Base-by-base conservation (phyloP, 2,797 vertebrate species). In the Myotis daubentonii region DNA sequence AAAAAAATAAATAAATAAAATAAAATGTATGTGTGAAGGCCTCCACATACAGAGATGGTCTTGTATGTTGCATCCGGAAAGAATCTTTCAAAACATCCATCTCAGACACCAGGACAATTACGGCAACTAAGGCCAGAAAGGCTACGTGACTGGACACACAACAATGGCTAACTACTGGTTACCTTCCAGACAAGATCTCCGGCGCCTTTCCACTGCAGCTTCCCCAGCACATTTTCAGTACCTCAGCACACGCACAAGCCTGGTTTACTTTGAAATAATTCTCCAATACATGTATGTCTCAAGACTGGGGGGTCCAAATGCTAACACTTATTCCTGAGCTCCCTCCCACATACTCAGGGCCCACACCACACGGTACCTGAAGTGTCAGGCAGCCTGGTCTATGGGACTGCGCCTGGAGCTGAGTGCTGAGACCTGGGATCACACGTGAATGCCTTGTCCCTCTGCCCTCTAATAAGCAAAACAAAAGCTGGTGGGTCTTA, bases 251-350 rank as follows among this genome's bases (percentile, higher is more conserved):
- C 6, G 47, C 68, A 93, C 8, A 55, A 89, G 87, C 41, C 25
- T 86, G 3, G 22, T 66, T 82, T 66, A 72, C 49, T 76, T 95
- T 57, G 62, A 97, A 86, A 55, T 81, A 68, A 49, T n/a, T 74
- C 68, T 81, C 51, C 25, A 15, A 47, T n/a, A 30, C 4, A 10
- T 15, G 41, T 51, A 60, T 49, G 55, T 57, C 51, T 62, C 51
- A 94, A 72, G 30, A 72, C n/a, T 11, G 62, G 36, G 78, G 13
- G 28, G 23, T 79, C 88, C 75, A 92, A 86, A 65, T n/a, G 38
- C 23, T 47, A 57, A 68, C 47, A 76, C 74, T 57, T 55, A 71
- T 62, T 89, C 49, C 38, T 74, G 53, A 87, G 66, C 23, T 28
- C 5, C 30, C 23, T 28, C 8, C 25, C n/a, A 36, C 2, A 16